Conservation (phyloP, 2,888 invertebrate genomes). For the Megaustenia siamemsis region DNA sequence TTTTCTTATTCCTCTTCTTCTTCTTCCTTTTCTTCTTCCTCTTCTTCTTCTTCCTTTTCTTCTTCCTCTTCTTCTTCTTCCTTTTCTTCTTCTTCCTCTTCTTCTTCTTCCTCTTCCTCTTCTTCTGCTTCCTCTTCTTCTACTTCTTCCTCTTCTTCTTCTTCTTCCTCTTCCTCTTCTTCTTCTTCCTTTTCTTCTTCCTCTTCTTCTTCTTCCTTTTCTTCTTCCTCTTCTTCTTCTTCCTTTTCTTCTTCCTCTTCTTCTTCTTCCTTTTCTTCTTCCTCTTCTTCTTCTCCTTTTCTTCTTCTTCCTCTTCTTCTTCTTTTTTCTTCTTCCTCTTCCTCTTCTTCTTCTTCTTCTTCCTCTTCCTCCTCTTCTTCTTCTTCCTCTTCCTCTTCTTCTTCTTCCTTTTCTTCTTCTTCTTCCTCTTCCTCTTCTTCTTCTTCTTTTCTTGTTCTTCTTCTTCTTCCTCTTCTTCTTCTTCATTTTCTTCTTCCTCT, state of each 20-base stretch:
- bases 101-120: neutral
- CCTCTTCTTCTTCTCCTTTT: neutral
- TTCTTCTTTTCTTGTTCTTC: neutral
- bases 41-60: neutral
- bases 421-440: neutral
- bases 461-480: neutral
- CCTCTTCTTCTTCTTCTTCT: neutral
- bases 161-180: neutral
- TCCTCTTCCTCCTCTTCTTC: neutral
- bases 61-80: neutral
- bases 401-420: neutral
- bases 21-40: conserved; percentile 3
- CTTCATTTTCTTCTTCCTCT: neutral
- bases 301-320: neutral
- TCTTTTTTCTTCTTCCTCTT: neutral
- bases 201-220: neutral
- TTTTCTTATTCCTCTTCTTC: neutral
- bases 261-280: neutral
- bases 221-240: neutral
- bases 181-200: neutral
- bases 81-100: neutral
- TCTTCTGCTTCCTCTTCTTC: neutral
- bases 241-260: neutral
- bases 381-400: neutral
- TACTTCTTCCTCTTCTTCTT: neutral